Conservation (phyloP, 2,113 vertebrate genomes). For the Scortum barcoo region DNA sequence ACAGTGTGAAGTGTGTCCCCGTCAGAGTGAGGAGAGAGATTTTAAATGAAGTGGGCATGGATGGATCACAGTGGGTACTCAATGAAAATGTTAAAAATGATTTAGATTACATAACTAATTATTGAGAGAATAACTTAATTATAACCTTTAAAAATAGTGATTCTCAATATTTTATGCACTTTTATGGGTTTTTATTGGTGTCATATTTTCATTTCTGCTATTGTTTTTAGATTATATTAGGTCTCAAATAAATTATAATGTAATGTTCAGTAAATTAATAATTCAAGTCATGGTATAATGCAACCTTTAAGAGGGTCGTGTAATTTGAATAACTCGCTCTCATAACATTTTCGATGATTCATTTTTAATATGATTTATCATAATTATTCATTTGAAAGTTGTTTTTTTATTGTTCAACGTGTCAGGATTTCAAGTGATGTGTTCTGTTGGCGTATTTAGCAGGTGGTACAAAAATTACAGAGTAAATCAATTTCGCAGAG, state of each 20-base stretch:
- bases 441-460: slow-evolving; percentile 11
- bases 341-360: background rate
- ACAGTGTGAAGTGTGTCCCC: background rate
- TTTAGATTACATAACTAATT: background rate
- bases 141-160: background rate
- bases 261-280: background rate
- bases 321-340: slow-evolving; percentile 6
- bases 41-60: background rate
- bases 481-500: slow-evolving; percentile 52
- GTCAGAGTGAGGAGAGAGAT: background rate
- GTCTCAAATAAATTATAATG: background rate
- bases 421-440: background rate
- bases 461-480: slow-evolving; percentile 45
- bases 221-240: background rate
- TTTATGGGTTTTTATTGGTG: background rate
- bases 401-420: slow-evolving; percentile 15
- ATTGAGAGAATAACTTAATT: background rate
- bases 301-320: slow-evolving; percentile 11
- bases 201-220: background rate
- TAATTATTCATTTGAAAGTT: slow-evolving; percentile 42
- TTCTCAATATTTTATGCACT: background rate
- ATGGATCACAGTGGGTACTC: background rate
- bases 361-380: slow-evolving; percentile 16
- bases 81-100: background rate
- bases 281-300: background rate